These are phyloP conservation scores for Heliothis subflexa DNA, from an alignment of 1,140 invertebrate genomes.

Conservation along the genomic window DNA sequence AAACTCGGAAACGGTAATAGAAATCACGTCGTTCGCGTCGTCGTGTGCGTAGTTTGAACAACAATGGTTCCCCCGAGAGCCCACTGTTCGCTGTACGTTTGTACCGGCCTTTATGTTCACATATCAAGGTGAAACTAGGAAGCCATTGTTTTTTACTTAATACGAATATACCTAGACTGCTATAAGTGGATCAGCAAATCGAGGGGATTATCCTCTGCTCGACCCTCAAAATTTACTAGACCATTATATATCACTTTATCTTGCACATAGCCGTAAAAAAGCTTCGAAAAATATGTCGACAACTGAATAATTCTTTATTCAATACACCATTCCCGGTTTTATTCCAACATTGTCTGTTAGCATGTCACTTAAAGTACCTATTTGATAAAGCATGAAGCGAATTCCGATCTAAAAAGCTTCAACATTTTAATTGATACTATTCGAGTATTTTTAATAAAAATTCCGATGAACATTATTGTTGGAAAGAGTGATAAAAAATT, in stretches of 20 bases:
- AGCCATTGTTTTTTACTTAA: conserved; percentile 34
- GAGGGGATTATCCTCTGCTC: conserved; percentile 3
- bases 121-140: conserved; percentile 53
- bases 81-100: conserved; percentile 22
- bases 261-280: background rate
- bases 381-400: background rate
- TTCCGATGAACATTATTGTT: background rate
- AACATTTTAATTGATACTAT: conserved; percentile 4
- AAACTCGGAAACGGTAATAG: conserved; percentile 59
- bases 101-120: conserved; percentile 48
- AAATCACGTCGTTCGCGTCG: conserved; percentile 54
- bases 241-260: background rate
- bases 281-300: background rate
- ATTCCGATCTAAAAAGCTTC: background rate
- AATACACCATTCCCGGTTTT: background rate
- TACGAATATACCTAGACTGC: conserved; percentile 6
- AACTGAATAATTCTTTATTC: background rate
- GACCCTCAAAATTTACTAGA: conserved; percentile 5
- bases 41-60: conserved; percentile 39
- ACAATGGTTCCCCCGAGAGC: conserved; percentile 60
- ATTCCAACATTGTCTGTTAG: background rate
- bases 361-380: background rate
- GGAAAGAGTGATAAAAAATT: conserved; percentile 12
- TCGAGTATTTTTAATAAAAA: background rate
- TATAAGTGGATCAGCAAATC: conserved; percentile 32